Conservation (phyloP, 2,797 vertebrate species). For the Prunella strophiata region DNA sequence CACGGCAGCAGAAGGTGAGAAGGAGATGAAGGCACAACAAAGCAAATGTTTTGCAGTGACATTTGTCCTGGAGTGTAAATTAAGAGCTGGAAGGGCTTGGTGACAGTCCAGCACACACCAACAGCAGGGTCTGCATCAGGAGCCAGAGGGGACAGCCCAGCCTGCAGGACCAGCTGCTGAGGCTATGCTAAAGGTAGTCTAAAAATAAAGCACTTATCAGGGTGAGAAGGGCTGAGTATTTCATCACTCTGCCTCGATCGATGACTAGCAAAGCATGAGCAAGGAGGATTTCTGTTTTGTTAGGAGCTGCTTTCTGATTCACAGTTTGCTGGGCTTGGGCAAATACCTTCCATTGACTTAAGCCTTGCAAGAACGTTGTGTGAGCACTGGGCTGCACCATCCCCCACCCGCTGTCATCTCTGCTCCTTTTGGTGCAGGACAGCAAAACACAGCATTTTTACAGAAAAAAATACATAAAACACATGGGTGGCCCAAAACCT, state of each 20-base stretch:
- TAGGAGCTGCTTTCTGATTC: not conserved
- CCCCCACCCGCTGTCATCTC: rapidly evolving
- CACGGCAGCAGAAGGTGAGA: not conserved
- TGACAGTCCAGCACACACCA: not conserved
- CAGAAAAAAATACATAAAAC: not conserved
- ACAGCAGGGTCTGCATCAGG: not conserved
- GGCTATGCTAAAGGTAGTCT: not conserved
- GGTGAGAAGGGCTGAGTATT: not conserved
- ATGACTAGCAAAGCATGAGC: not conserved
- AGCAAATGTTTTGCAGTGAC: not conserved
- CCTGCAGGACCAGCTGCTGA: not conserved
- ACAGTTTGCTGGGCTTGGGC: not conserved
- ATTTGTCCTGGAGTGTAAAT: not conserved
- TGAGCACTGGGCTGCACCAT: not conserved
- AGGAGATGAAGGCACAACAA: not conserved
- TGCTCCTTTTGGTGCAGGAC: not conserved
- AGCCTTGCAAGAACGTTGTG: rapidly evolving
- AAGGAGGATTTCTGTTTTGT: constrained; percentile 8
- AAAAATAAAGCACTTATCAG: constrained; percentile 37
- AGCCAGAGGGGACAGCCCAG: not conserved
- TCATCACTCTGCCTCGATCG: not conserved
- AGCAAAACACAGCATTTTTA: not conserved
- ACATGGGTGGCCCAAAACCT: not conserved
- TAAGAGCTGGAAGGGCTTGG: not conserved
- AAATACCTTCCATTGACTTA: not conserved